Evolutionary conservation across 2,888 invertebrate genomes (phyloP).

Genomic region (Amphipoea oculea): DNA sequence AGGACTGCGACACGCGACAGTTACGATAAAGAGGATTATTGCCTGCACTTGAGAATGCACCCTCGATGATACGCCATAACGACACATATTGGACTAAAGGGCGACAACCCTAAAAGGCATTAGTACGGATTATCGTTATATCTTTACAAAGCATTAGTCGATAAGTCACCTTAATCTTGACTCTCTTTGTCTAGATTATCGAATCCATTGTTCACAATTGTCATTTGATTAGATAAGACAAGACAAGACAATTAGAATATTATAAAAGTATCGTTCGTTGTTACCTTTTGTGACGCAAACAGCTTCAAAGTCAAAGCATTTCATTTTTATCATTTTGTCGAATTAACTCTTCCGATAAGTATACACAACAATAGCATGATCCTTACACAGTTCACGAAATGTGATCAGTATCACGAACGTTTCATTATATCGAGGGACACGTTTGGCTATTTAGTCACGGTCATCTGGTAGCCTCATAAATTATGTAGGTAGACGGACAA

Average conservation of each 20-base stretch:
- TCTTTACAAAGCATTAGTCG: slow-evolving; percentile 85
- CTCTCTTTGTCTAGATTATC: slow-evolving; percentile 74
- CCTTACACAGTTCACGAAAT: slow-evolving; percentile 5
- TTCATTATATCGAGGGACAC: slow-evolving; percentile 40
- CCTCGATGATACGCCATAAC: slow-evolving; percentile 74
- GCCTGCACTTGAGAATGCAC: slow-evolving; percentile 87
- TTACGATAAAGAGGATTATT: slow-evolving; percentile 86
- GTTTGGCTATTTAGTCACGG: slow-evolving; percentile 70
- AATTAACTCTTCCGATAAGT: slow-evolving; percentile 9
- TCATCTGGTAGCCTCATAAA: slow-evolving; percentile 78
- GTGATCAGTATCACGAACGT: slow-evolving; percentile 18
- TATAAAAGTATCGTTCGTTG: slow-evolving; percentile 34
- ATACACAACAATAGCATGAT: neutral
- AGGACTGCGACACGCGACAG: slow-evolving; percentile 80
- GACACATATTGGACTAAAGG: slow-evolving; percentile 80
- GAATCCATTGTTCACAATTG: slow-evolving; percentile 58
- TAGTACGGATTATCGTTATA: slow-evolving; percentile 86
- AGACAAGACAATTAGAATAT: slow-evolving; percentile 42
- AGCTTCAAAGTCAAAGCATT: slow-evolving; percentile 8
- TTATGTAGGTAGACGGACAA: slow-evolving; percentile 70
- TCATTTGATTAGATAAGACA: slow-evolving; percentile 57
- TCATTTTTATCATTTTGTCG: neutral
- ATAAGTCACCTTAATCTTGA: slow-evolving; percentile 85
- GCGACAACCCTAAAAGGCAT: slow-evolving; percentile 82
- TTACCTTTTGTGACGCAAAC: slow-evolving; percentile 19